phyloP scores from a whole-genome alignment of 2,888 invertebrate species.

The Agrotis puta region DNA sequence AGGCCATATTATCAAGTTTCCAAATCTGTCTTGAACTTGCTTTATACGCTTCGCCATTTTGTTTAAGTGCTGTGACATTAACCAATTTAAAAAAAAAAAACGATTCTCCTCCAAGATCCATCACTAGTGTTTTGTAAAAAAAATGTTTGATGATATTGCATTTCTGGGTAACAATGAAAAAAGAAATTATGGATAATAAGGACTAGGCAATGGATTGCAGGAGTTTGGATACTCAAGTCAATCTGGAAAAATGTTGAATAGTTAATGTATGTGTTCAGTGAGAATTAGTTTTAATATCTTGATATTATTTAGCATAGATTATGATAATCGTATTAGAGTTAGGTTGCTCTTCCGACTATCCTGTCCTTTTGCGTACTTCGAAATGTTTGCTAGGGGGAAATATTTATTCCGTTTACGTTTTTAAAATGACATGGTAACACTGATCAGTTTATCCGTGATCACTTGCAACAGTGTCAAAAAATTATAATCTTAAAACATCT shows the following conservation, averaged over 20 bases:
- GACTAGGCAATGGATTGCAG: slow-evolving; percentile 45
- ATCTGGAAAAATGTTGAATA: slow-evolving; percentile 62
- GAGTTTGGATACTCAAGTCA: slow-evolving; percentile 39
- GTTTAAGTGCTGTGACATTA: slow-evolving; percentile 45
- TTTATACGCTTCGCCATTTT: slow-evolving; percentile 58
- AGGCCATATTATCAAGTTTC: slow-evolving; percentile 52
- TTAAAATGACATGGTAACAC: too few species aligned
- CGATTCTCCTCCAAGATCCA: slow-evolving; percentile 38
- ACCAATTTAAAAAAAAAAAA: slow-evolving; percentile 21
- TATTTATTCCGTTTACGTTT: background rate
- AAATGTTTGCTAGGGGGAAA: slow-evolving; percentile 60
- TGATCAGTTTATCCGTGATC: too few species aligned
- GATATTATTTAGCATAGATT: slow-evolving; percentile 80
- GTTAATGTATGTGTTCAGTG: slow-evolving; percentile 84
- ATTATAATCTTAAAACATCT: too few species aligned
- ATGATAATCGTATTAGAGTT: slow-evolving; percentile 71
- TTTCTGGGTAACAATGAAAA: slow-evolving; percentile 64
- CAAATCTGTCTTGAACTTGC: slow-evolving; percentile 51
- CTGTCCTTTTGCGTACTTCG: slow-evolving; percentile 53
- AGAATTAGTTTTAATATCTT: slow-evolving; percentile 81
- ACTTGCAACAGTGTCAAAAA: too few species aligned
- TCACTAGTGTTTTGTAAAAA: slow-evolving; percentile 39
- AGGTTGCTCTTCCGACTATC: slow-evolving; percentile 74
- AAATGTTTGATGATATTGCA: slow-evolving; percentile 52
- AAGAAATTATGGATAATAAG: slow-evolving; percentile 52